A percentile compares a stretch with the other conserved stretches of the same genome.
Evolutionary conservation across 2,888 invertebrate genomes (phyloP).

Genomic region (Drosophila gaucha): DNA sequence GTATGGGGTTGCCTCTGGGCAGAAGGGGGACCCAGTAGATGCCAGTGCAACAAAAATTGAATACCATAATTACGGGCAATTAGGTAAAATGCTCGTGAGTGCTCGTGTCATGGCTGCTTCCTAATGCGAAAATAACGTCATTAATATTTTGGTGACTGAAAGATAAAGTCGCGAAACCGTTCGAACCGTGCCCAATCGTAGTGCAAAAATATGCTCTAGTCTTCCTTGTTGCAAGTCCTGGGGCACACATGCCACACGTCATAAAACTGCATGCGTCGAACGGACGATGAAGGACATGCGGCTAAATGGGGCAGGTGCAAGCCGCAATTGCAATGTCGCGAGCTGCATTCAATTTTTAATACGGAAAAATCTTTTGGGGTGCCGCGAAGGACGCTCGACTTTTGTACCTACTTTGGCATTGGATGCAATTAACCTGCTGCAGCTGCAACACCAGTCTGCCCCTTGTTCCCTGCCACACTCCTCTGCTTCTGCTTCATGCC

Average conservation of each 20-base stretch:
- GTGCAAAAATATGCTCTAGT: constrained; percentile 22
- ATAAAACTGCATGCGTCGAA: constrained; percentile 44
- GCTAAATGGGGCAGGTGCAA: constrained; percentile 45
- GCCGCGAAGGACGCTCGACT: constrained; percentile 19
- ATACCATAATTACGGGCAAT: constrained; percentile 71
- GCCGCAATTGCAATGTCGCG: constrained; percentile 8
- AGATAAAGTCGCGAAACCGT: constrained; percentile 3
- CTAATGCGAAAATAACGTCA: constrained; percentile 79
- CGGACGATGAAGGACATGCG: constrained; percentile 17
- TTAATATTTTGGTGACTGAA: constrained; percentile 55
- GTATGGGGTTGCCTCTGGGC: constrained; percentile 34
- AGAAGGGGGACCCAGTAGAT: constrained; percentile 7
- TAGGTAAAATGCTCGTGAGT: constrained; percentile 77
- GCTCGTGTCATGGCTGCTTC: constrained; percentile 78
- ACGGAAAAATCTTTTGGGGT: constrained; percentile 71
- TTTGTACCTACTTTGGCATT: constrained; percentile 44
- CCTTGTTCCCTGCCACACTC: neutral
- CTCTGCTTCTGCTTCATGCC: constrained; percentile 17
- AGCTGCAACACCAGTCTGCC: constrained; percentile 41
- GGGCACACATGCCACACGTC: constrained; percentile 36
- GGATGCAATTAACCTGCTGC: constrained; percentile 67
- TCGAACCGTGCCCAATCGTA: neutral
- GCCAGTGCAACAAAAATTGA: constrained; percentile 46
- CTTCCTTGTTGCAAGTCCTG: constrained; percentile 11
- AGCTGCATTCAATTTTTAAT: constrained; percentile 55